phyloP scores from a whole-genome alignment of 2,888 invertebrate species.

The Sinopyrophorus schimmeli region DNA sequence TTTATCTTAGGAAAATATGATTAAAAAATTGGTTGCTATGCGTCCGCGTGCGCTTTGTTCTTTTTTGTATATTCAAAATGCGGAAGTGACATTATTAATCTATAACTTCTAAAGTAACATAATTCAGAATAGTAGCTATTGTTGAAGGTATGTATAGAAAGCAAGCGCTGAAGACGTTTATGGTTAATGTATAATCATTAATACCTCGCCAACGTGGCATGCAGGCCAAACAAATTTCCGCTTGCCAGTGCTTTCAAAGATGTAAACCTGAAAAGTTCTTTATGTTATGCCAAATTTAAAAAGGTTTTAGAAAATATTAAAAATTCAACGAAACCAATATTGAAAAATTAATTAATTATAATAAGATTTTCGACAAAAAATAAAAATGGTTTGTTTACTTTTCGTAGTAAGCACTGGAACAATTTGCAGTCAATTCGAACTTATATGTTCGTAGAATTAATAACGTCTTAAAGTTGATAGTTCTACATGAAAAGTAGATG shows the following conservation, averaged over 20 bases:
- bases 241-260: slow-evolving; percentile 33
- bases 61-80: too few species aligned
- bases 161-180: slow-evolving; percentile 5
- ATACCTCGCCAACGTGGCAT: slow-evolving; percentile 32
- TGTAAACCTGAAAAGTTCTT: too few species aligned
- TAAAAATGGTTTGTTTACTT: too few species aligned
- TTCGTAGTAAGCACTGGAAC: slow-evolving; percentile 6
- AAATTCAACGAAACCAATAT: too few species aligned
- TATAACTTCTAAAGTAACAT: slow-evolving; percentile 27
- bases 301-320: too few species aligned
- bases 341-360: too few species aligned
- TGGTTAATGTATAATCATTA: slow-evolving; percentile 13
- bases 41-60: too few species aligned
- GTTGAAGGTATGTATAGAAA: slow-evolving; percentile 6
- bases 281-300: too few species aligned
- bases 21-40: too few species aligned
- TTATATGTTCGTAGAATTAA: slow-evolving; percentile 3
- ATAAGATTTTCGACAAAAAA: too few species aligned
- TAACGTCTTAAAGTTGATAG: background rate
- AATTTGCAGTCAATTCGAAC: background rate
- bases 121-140: slow-evolving; percentile 21
- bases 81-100: slow-evolving; percentile 30
- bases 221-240: slow-evolving; percentile 47
- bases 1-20: too few species aligned
- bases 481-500: background rate